These are phyloP conservation scores for Chromobotia macracanthus DNA, from an alignment of 2,797 vertebrate species.

Conservation along the genomic window DNA sequence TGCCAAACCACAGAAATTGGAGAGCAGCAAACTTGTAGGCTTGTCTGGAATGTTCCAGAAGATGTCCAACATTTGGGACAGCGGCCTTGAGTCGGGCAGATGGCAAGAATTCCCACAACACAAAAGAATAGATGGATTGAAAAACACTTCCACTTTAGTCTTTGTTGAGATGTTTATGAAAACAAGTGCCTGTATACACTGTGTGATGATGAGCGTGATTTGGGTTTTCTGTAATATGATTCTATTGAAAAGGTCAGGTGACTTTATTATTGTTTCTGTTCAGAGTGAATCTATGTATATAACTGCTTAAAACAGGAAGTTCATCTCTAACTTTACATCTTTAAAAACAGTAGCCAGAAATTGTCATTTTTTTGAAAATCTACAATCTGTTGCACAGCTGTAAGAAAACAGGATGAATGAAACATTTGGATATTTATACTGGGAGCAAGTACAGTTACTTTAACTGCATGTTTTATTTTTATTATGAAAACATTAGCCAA, in stretches of 20 bases:
- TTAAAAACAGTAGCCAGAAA: neutral
- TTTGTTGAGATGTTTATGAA: neutral
- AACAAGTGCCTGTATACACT: neutral
- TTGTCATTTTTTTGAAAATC: neutral
- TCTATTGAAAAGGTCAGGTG: neutral
- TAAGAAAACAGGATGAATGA: neutral
- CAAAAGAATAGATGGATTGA: slow-evolving; percentile 17
- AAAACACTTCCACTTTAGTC: neutral
- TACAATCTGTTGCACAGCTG: neutral
- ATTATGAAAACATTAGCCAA: neutral
- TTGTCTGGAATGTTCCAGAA: slow-evolving; percentile 43
- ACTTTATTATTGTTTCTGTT: slow-evolving; percentile 3
- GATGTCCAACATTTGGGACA: slow-evolving; percentile 45
- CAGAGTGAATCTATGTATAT: neutral
- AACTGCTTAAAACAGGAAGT: neutral
- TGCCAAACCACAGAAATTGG: slow-evolving; percentile 54
- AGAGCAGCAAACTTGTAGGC: slow-evolving; percentile 49
- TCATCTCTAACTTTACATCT: neutral
- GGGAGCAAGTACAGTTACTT: neutral
- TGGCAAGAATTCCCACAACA: slow-evolving; percentile 23
- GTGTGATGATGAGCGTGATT: neutral
- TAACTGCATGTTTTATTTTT: neutral
- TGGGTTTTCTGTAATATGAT: slow-evolving; percentile 9
- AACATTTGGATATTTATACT: neutral
- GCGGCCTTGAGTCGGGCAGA: slow-evolving; percentile 24